Conservation (phyloP, 2,888 invertebrate genomes). For the Polymixis lichenea region DNA sequence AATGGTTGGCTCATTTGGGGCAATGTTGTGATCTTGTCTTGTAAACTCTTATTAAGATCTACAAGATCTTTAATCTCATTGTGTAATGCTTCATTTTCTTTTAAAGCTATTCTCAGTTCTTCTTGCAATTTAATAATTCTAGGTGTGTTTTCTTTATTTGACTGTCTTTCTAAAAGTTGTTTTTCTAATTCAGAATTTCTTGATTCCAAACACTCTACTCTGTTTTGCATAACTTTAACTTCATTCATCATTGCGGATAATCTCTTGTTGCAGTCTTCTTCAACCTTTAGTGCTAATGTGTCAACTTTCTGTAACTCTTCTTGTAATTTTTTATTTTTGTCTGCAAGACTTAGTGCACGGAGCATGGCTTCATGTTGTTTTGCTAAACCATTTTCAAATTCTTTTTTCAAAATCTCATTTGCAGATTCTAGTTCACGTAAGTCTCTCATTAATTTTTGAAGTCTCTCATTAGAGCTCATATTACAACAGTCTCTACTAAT, state of each 20-base stretch:
- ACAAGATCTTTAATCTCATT: slow-evolving; percentile 86
- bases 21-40: slow-evolving; percentile 82
- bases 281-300: slow-evolving; percentile 93
- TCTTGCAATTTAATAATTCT: slow-evolving; percentile 72
- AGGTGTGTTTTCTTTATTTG: slow-evolving; percentile 68
- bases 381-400: slow-evolving; percentile 90
- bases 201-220: slow-evolving; percentile 85
- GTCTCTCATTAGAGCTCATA: slow-evolving; percentile 89
- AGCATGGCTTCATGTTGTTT: slow-evolving; percentile 96
- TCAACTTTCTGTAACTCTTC: slow-evolving; percentile 94
- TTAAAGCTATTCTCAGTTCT: slow-evolving; percentile 73
- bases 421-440: slow-evolving; percentile 91
- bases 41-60: slow-evolving; percentile 87
- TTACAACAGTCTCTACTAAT: slow-evolving; percentile 92
- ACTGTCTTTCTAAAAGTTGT: slow-evolving; percentile 87
- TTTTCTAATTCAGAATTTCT: slow-evolving; percentile 89
- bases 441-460: slow-evolving; percentile 90
- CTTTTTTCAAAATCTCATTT: slow-evolving; percentile 88
- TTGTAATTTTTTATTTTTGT: slow-evolving; percentile 93
- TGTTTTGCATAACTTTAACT: slow-evolving; percentile 90
- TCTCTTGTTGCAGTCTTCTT: slow-evolving; percentile 94
- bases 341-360: slow-evolving; percentile 93
- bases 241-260: slow-evolving; percentile 92
- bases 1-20: slow-evolving; percentile 74
- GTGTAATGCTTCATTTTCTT: slow-evolving; percentile 85